These are phyloP conservation scores for Tretioscincus oriximinensis DNA, from an alignment of 2,113 vertebrate genomes.

Conservation along the genomic window DNA sequence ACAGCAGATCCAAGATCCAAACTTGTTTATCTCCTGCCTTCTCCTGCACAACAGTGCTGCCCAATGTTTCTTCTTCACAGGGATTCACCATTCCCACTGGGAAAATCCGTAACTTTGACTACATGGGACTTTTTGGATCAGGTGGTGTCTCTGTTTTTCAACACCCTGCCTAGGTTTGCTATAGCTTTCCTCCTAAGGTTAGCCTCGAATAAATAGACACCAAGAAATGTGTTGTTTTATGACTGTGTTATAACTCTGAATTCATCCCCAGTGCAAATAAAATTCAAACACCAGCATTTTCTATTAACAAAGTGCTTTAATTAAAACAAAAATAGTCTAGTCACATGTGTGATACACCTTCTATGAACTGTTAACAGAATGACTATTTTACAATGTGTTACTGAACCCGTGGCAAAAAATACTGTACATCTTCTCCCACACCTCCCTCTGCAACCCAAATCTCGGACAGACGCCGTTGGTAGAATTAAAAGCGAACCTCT, in stretches of 20 bases:
- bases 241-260: too few relatives aligned
- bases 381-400: neutral
- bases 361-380: neutral
- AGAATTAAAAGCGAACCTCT: neutral
- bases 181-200: too few relatives aligned
- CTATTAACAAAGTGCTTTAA: conserved; percentile 32
- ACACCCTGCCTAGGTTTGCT: too few relatives aligned
- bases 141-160: too few relatives aligned
- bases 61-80: too few relatives aligned
- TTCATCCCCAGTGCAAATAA: neutral
- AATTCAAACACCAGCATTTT: neutral
- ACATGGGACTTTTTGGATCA: too few relatives aligned
- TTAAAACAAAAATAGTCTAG: conserved; percentile 31
- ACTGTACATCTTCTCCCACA: neutral
- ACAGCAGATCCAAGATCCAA: neutral
- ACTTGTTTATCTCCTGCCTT: neutral
- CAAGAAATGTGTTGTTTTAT: too few relatives aligned
- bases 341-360: neutral
- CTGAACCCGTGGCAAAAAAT: neutral
- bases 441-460: neutral
- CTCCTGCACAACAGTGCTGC: too few relatives aligned
- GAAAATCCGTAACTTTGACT: too few relatives aligned
- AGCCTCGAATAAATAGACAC: too few relatives aligned
- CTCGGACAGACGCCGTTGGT: neutral
- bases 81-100: too few relatives aligned